Evolutionary conservation across 2,113 vertebrate genomes (phyloP).

Genomic region (Elanus axillaris): DNA sequence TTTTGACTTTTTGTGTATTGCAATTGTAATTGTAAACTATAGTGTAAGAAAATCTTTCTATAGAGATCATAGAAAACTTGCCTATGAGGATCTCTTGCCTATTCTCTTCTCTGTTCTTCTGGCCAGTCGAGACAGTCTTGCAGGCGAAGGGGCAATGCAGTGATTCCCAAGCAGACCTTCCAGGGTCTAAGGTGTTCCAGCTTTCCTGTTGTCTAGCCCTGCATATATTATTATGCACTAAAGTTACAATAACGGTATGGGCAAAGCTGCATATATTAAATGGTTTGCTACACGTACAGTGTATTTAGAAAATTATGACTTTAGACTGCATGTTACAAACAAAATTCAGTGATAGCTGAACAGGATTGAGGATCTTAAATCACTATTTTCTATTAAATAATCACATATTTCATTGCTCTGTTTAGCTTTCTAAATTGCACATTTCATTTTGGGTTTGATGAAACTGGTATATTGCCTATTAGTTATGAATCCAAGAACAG

Average conservation of each 20-base stretch:
- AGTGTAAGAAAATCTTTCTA: not conserved
- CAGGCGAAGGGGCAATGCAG: not conserved
- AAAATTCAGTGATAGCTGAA: not conserved
- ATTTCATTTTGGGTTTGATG: constrained; percentile 15
- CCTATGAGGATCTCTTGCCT: not conserved
- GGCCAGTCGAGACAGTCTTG: not conserved
- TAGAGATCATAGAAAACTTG: not conserved
- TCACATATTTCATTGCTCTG: constrained; percentile 5
- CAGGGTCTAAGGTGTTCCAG: not conserved
- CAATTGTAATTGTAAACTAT: not conserved
- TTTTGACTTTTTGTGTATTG: not conserved
- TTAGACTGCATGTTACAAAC: not conserved
- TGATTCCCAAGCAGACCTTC: not conserved
- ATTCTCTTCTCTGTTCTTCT: not conserved
- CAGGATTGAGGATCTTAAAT: not conserved
- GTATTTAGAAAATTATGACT: not conserved
- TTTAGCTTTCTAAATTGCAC: constrained; percentile 14
- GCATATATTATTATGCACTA: not conserved
- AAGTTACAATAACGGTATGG: not conserved
- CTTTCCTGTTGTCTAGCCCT: not conserved
- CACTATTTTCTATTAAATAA: constrained; percentile 25
- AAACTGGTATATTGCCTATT: not conserved
- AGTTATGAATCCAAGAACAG: not conserved
- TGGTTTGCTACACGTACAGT: not conserved
- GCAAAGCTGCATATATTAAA: not conserved